A percentile compares a stretch with the other conserved stretches of the same genome.
phyloP scores from a whole-genome alignment of 2,888 invertebrate genomes.

The Hydraecia micacea region DNA sequence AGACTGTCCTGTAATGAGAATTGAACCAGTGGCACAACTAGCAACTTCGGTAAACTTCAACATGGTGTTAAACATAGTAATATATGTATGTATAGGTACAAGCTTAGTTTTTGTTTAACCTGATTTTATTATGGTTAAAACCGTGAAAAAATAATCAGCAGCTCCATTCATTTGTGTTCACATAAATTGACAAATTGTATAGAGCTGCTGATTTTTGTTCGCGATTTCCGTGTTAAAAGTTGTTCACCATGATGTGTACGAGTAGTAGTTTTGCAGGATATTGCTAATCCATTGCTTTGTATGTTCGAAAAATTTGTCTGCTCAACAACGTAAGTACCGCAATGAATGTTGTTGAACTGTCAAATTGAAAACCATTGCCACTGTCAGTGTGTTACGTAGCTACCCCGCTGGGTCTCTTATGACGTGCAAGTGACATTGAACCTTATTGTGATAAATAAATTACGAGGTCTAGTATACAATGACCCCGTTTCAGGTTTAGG shows the following conservation, averaged over 20 bases:
- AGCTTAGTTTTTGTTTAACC: background rate
- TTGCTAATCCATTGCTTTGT: too few relatives aligned
- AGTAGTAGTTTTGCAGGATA: background rate
- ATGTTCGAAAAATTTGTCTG: too few relatives aligned
- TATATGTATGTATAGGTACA: too few relatives aligned
- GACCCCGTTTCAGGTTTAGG: background rate
- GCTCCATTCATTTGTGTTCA: background rate
- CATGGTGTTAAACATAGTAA: background rate
- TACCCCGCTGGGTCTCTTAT: background rate
- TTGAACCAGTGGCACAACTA: background rate
- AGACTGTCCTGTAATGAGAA: conserved; percentile 10
- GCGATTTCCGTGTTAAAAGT: too few relatives aligned
- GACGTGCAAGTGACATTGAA: background rate
- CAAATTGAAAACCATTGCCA: too few relatives aligned
- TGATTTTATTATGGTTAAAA: too few relatives aligned
- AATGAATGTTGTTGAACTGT: background rate
- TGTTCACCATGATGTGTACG: background rate
- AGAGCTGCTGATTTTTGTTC: background rate
- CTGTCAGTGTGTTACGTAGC: too few relatives aligned
- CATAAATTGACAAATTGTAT: background rate
- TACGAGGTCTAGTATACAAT: background rate
- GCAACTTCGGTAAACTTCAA: conserved; percentile 22
- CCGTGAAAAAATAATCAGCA: too few relatives aligned
- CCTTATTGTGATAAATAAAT: too few relatives aligned
- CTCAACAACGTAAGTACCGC: too few relatives aligned